A percentile compares a stretch with the other conserved stretches of the same genome.
These are phyloP conservation scores for Drosophila setosimentum DNA, from an alignment of 2,888 invertebrate genomes.

Conservation along the genomic window DNA sequence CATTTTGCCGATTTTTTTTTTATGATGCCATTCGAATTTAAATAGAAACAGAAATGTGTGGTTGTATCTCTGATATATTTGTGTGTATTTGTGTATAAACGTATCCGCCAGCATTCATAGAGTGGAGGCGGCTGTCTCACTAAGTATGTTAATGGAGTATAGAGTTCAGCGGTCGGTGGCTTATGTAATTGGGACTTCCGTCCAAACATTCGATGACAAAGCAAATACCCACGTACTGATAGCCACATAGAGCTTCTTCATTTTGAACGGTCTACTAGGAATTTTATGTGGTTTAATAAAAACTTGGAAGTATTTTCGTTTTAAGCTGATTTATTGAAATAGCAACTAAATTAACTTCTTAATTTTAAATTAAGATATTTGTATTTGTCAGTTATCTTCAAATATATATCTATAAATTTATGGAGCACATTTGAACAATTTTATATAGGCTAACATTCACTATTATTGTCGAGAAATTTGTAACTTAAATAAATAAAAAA, in stretches of 20 bases:
- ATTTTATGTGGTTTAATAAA: neutral
- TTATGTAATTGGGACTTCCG: constrained; percentile 25
- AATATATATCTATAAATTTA: neutral
- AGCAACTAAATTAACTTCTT: neutral
- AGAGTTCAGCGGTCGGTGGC: constrained; percentile 42
- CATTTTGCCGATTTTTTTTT: constrained; percentile 49
- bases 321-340: no score
- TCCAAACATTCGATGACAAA: constrained; percentile 18
- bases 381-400: neutral
- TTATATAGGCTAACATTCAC: neutral
- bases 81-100: neutral
- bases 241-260: neutral
- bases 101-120: constrained; percentile 63
- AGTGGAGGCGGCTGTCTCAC: constrained; percentile 59
- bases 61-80: neutral
- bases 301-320: neutral
- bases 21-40: constrained; percentile 56
- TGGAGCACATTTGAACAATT: neutral
- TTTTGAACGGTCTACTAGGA: neutral
- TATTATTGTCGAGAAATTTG: neutral
- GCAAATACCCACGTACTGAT: constrained; percentile 4
- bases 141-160: constrained; percentile 55
- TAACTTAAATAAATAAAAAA: no score
- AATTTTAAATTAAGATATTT: neutral
- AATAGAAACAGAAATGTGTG: constrained; percentile 42